Percentiles rank a stretch among this genome's conserved stretches.
These are phyloP conservation scores for Atethmia centrago DNA, from an alignment of 2,888 invertebrate species.

Conservation along the genomic window DNA sequence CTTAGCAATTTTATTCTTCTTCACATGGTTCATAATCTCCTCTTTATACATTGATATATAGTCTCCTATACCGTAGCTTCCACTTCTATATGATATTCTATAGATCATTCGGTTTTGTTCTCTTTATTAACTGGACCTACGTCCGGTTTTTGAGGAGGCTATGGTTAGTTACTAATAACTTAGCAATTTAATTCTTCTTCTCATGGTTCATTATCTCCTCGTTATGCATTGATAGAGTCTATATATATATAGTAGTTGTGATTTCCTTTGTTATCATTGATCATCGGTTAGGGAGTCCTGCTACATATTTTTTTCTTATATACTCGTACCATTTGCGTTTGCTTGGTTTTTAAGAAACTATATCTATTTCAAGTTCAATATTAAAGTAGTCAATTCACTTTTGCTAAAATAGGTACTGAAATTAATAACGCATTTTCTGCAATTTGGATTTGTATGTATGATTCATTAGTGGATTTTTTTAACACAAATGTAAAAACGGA, in stretches of 20 bases:
- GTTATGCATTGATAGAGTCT: no score
- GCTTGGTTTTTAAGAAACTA: not conserved
- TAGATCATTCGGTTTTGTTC: constrained; percentile 5
- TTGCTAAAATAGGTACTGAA: not conserved
- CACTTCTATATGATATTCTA: constrained; percentile 10
- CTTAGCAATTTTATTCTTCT: not conserved
- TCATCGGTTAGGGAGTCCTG: not conserved
- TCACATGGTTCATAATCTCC: not conserved
- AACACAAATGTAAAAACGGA: constrained; percentile 8
- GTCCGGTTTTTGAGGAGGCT: not conserved
- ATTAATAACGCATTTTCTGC: not conserved
- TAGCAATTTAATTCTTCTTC: not conserved
- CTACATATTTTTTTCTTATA: not conserved
- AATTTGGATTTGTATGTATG: not conserved
- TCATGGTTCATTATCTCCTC: not conserved
- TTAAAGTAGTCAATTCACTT: not conserved
- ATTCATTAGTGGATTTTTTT: not conserved
- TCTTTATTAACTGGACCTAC: not conserved
- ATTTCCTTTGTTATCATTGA: not conserved
- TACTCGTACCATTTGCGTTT: not conserved
- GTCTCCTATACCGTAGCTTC: not conserved
- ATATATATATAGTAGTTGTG: not conserved
- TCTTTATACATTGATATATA: not conserved
- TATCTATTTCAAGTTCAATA: not conserved
- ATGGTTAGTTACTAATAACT: not conserved